Conservation (phyloP, 2,888 invertebrate genomes). For the Lutraria lutraria region DNA sequence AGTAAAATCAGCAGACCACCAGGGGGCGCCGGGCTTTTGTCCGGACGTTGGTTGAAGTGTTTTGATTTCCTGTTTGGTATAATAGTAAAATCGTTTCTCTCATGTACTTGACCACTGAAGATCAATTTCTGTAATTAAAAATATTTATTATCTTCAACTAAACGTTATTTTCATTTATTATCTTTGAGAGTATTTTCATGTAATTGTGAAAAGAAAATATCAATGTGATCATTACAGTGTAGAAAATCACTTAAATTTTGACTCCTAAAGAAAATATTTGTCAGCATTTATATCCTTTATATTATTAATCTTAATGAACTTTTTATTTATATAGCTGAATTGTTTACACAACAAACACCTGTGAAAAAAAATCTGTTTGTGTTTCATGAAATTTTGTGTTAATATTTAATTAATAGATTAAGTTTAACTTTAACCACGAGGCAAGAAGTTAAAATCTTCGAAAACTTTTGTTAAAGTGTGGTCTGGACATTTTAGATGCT, state of each 20-base stretch:
- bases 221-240: background rate
- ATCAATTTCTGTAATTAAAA: background rate
- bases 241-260: conserved; percentile 26
- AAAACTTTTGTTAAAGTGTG: background rate
- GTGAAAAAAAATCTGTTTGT: conserved; percentile 30
- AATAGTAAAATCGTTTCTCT: background rate
- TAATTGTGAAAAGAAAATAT: conserved; percentile 15
- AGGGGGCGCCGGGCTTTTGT: background rate
- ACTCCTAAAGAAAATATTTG: conserved; percentile 7
- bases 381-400: conserved; percentile 23
- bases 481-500: background rate
- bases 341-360: conserved; percentile 27
- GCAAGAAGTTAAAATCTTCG: conserved; percentile 8
- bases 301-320: background rate
- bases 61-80: background rate
- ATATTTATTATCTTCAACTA: background rate
- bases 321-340: background rate
- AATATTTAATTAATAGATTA: conserved; percentile 24
- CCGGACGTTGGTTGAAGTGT: background rate
- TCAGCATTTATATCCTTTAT: background rate
- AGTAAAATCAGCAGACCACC: background rate
- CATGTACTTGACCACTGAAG: background rate
- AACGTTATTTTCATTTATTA: background rate
- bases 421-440: background rate
- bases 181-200: background rate